A percentile compares a stretch with the other conserved stretches of the same genome.
Conservation (phyloP, 2,888 invertebrate genomes). For the Orchesella flavescens region DNA sequence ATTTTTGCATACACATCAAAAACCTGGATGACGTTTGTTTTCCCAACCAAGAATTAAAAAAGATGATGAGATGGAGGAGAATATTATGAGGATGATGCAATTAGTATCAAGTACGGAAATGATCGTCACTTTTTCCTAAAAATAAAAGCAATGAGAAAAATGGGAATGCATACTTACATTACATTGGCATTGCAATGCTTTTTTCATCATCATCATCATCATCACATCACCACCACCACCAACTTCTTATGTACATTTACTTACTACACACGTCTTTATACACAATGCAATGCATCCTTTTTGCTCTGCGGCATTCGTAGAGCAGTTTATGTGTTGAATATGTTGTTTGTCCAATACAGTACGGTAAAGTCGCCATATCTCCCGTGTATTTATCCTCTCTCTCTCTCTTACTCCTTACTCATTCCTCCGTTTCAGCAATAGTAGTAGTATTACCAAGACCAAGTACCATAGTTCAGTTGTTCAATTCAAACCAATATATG, state of each 20-base stretch:
- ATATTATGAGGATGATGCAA: conserved; percentile 22
- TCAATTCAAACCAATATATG: conserved; percentile 16
- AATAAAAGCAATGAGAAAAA: conserved; percentile 37
- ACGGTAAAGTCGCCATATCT: conserved; percentile 33
- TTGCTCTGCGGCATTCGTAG: too few species aligned
- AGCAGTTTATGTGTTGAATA: neutral
- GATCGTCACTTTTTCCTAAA: conserved; percentile 47
- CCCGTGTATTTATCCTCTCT: conserved; percentile 12
- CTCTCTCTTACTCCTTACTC: conserved; percentile 4
- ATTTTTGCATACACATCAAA: too few species aligned
- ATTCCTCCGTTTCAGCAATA: neutral
- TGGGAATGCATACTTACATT: neutral
- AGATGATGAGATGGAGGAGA: neutral
- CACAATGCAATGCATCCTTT: too few species aligned
- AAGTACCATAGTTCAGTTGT: neutral
- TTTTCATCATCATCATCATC: too few species aligned
- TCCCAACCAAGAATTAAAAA: neutral
- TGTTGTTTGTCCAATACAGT: conserved; percentile 39
- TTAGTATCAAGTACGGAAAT: conserved; percentile 41
- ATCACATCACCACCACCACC: too few species aligned
- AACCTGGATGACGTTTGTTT: neutral
- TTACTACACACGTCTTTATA: too few species aligned
- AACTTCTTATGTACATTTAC: too few species aligned
- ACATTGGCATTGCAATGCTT: neutral
- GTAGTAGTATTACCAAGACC: neutral